Conservation (phyloP, 2,888 invertebrate species). For the Nomada lathburiana region DNA sequence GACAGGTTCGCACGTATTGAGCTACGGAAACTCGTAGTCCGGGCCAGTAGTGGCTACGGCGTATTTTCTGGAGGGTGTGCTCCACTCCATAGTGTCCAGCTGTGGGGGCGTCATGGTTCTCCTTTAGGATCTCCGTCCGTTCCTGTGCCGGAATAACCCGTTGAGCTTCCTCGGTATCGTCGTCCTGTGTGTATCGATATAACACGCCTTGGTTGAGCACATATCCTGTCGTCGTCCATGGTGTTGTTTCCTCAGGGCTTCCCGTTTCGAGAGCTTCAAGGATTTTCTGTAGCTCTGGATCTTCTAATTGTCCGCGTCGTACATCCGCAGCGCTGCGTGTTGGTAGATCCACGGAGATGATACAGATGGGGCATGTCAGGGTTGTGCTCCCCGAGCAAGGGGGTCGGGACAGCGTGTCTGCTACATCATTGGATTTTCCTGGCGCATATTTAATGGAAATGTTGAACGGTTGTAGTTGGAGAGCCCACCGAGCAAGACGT, state of each 20-base stretch:
- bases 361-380: background rate
- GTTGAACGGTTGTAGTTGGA: background rate
- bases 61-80: background rate
- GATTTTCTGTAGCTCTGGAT: no score
- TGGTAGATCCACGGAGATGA: background rate
- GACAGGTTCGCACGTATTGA: background rate
- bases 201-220: no score
- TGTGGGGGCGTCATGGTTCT: slow-evolving; percentile 83
- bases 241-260: no score
- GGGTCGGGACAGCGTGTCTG: slow-evolving; percentile 12
- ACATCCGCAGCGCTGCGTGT: background rate
- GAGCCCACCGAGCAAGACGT: slow-evolving; percentile 11
- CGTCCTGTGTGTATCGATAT: slow-evolving; percentile 33
- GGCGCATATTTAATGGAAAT: background rate
- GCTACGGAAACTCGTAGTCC: background rate
- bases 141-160: slow-evolving; percentile 65
- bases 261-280: no score
- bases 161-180: slow-evolving; percentile 69
- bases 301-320: no score
- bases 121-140: background rate
- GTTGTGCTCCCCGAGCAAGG: background rate
- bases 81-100: slow-evolving; percentile 71
- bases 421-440: slow-evolving; percentile 2
- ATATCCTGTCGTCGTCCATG: no score
- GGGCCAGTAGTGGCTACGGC: background rate